Base-by-base conservation (phyloP, 2,888 invertebrate species). In the Mamestra brassicae region DNA sequence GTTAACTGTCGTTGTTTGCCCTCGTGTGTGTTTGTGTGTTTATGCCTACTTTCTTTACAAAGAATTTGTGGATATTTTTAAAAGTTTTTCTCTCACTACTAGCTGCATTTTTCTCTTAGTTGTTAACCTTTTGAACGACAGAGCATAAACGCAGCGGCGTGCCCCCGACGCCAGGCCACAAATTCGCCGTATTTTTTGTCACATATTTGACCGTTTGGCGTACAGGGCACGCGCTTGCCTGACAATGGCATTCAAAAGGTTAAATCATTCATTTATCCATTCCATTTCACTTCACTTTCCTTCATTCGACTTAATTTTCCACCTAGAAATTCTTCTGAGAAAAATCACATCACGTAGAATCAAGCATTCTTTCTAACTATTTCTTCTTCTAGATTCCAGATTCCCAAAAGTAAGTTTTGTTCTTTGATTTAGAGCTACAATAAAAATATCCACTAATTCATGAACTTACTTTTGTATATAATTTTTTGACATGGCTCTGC, bases 11-110 rank as follows among this genome's bases (percentile, higher is more conserved):
- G 88, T 90, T 90, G 88, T 90, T 90, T 91, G 88, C 89, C 90
- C 90, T 89, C 91, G 89, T 89, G 87, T 89, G 87, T 91, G 85
- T 91, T 87, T 92, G 92, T 93, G 92, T 93, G 92, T 90, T 89
- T 85, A 79, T 87, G 85, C 78, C 74, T 76, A 80, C 72, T 70
- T 83, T 78, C 76, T 74, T 83, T 82, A 65, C 4, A 55, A 76
- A 55, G 78, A 73, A 77, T 87, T 78, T 81, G 83, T 87, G 88
- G 88, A 87, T 87, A 87, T 88, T 87, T 87, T 86, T 84, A 42
- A 38, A 68, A 82, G 4, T 10, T 10, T 42, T 64, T 63, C 26
- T 11, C 10, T 55, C 54, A 54, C 52, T 54, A 11, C 60, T 47
- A 26, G 42, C 17, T 57, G 17, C n/a, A 38, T 26, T 42, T 71